Evolutionary conservation across 1,140 invertebrate genomes (phyloP).

Genomic region (Anagrus nilaparvatae): DNA sequence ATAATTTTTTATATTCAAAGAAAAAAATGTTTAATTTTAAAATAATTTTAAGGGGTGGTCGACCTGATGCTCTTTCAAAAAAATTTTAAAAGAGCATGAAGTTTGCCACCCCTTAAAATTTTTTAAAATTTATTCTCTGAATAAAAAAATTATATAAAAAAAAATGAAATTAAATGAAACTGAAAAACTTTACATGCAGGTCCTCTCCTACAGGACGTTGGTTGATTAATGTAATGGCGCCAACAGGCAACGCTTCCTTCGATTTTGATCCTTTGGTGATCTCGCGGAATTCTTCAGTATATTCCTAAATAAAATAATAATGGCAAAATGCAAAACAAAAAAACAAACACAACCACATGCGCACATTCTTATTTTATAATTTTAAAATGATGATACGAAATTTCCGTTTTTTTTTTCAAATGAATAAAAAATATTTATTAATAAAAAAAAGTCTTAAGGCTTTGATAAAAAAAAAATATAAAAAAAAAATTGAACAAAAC

Average conservation of each 20-base stretch:
- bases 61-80: too few species aligned
- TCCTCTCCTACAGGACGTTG: conserved; percentile 90
- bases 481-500: too few species aligned
- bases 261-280: conserved; percentile 85
- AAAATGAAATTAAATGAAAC: conserved; percentile 12
- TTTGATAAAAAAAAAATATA: conserved; percentile 10
- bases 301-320: conserved; percentile 61
- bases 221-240: conserved; percentile 92
- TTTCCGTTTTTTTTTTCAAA: too few species aligned
- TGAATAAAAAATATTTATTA: too few species aligned
- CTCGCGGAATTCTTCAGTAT: conserved; percentile 92
- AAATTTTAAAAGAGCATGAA: too few species aligned
- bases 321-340: conserved; percentile 16
- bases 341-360: conserved; percentile 41
- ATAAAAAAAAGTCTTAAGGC: conserved; percentile 11
- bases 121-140: too few species aligned
- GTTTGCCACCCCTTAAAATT: too few species aligned
- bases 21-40: too few species aligned
- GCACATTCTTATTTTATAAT: conserved; percentile 38
- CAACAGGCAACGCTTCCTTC: conserved; percentile 79
- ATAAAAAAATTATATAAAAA: not conserved
- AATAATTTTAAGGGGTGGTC: too few species aligned
- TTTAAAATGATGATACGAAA: too few species aligned
- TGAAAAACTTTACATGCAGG: conserved; percentile 67
- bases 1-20: too few species aligned